Evolutionary conservation across 1,140 invertebrate species (phyloP).

Genomic region (Lepidurus couesii): DNA sequence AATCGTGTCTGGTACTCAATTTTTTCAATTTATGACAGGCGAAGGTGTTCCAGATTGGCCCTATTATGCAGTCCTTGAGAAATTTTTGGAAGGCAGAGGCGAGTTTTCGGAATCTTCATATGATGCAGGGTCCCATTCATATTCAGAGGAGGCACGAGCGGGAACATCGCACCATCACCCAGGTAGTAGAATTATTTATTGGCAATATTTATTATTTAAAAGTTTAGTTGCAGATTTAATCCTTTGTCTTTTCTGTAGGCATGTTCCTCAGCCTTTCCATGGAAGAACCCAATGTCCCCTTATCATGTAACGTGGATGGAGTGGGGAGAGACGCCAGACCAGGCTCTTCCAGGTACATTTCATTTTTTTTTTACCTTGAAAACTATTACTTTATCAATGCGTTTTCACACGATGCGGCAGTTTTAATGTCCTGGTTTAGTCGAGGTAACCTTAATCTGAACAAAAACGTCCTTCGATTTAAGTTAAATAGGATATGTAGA

Average conservation of each 20-base stretch:
- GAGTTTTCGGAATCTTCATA: slow-evolving; percentile 30
- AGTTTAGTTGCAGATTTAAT: neutral
- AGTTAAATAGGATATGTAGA: no score
- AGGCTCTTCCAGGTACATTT: slow-evolving; percentile 11
- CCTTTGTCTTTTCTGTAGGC: slow-evolving; percentile 25
- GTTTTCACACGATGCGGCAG: no score
- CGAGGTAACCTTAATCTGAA: no score
- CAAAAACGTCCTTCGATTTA: no score
- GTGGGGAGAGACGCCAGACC: slow-evolving; percentile 23
- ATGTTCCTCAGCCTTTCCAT: slow-evolving; percentile 34
- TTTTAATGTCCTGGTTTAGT: no score
- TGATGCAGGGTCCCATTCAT: slow-evolving; percentile 33
- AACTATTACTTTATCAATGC: no score
- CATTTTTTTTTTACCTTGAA: neutral
- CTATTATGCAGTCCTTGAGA: slow-evolving; percentile 33
- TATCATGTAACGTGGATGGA: slow-evolving; percentile 31
- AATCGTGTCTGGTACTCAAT: neutral
- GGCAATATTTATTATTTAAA: neutral
- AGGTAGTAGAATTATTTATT: slow-evolving; percentile 16
- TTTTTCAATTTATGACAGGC: neutral
- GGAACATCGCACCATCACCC: slow-evolving; percentile 34
- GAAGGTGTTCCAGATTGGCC: slow-evolving; percentile 34
- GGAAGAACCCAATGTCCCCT: slow-evolving; percentile 33
- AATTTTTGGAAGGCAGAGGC: slow-evolving; percentile 32
- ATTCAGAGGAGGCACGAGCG: slow-evolving; percentile 32